A percentile compares a stretch with the other conserved stretches of the same genome.
Evolutionary conservation across 2,113 vertebrate genomes (phyloP).

Genomic region (Prochilodus magdalenae): DNA sequence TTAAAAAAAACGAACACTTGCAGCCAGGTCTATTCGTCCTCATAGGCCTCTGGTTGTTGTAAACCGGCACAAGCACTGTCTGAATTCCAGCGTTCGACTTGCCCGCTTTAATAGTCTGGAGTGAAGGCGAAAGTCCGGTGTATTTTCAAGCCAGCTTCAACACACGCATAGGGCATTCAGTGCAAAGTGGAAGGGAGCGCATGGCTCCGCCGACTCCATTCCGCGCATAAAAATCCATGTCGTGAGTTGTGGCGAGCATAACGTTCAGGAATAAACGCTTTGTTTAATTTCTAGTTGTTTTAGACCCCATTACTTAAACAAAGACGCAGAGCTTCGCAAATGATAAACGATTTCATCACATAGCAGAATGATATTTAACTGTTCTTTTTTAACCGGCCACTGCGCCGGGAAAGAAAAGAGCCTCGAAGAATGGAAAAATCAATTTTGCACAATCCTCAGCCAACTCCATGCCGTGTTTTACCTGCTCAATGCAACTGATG

Average conservation of each 20-base stretch:
- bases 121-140: conserved; percentile 33
- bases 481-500: conserved; percentile 30
- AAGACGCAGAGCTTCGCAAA: not conserved
- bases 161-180: conserved; percentile 48
- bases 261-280: conserved; percentile 61
- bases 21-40: conserved; percentile 66
- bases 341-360: not conserved
- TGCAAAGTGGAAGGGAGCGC: conserved; percentile 68
- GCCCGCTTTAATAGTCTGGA: conserved; percentile 69
- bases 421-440: not conserved
- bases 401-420: not conserved
- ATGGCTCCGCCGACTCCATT: conserved; percentile 70
- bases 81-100: conserved; percentile 35
- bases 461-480: conserved; percentile 58
- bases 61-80: conserved; percentile 35
- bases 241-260: conserved; percentile 55
- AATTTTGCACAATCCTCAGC: conserved; percentile 31
- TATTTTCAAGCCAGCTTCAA: conserved; percentile 49
- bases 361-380: not conserved
- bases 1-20: conserved; percentile 64
- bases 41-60: conserved; percentile 66
- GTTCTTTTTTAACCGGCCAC: not conserved
- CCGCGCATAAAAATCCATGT: conserved; percentile 66
- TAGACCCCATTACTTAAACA: not conserved
- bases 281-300: conserved; percentile 62